phyloP scores from a whole-genome alignment of 2,888 invertebrate species.

The Belgica antarctica region DNA sequence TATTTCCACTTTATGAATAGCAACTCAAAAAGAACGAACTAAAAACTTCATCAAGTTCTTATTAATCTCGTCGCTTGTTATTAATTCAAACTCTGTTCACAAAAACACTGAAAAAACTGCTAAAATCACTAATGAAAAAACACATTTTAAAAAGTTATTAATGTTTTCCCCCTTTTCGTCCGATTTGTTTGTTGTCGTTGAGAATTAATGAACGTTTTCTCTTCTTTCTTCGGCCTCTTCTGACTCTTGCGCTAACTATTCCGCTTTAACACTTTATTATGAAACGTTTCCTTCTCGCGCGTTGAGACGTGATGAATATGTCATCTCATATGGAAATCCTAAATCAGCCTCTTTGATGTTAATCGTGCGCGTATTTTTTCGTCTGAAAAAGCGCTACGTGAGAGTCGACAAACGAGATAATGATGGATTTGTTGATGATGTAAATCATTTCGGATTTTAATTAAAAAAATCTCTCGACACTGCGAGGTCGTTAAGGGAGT shows the following conservation, averaged over 20 bases:
- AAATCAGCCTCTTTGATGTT: constrained; percentile 40
- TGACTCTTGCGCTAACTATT: constrained; percentile 14
- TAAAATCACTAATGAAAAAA: neutral
- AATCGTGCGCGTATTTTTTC: constrained; percentile 10
- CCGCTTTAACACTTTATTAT: constrained; percentile 34
- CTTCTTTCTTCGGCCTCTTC: neutral
- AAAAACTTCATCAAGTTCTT: constrained; percentile 10
- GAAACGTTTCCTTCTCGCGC: neutral
- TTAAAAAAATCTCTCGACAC: neutral
- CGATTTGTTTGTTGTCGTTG: constrained; percentile 30
- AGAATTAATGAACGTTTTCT: constrained; percentile 6
- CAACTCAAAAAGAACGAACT: neutral
- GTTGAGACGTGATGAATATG: constrained; percentile 34
- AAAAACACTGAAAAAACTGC: neutral
- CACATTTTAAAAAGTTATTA: constrained; percentile 20
- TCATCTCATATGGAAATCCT: constrained; percentile 32
- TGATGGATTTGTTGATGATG: constrained; percentile 40
- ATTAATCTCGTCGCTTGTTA: neutral
- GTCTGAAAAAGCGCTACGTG: neutral
- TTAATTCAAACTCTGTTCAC: neutral
- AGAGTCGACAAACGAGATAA: constrained; percentile 14
- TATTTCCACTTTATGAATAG: too few species aligned
- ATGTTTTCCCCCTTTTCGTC: constrained; percentile 10
- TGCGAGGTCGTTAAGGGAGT: too few species aligned
- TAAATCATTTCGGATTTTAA: constrained; percentile 23